Conservation (phyloP, 2,888 invertebrate genomes). For the Brassicogethes aeneus region DNA sequence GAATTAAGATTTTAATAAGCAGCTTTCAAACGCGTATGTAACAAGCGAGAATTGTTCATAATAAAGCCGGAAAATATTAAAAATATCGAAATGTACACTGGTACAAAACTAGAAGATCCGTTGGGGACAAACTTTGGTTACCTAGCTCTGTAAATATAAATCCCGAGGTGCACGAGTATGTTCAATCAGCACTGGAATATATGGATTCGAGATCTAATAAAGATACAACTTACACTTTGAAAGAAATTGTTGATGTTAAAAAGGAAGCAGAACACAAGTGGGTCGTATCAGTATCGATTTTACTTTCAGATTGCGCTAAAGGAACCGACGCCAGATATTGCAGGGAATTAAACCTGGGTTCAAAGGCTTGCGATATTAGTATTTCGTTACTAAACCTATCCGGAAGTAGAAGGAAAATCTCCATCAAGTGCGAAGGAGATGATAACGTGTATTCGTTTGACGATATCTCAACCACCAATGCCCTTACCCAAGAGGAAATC, state of each 20-base stretch:
- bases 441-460: not conserved
- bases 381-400: not conserved
- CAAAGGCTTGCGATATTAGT: not conserved
- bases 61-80: too few species aligned
- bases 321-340: not conserved
- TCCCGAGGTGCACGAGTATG: too few species aligned
- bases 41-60: too few species aligned
- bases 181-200: slow-evolving; percentile 1
- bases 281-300: too few species aligned
- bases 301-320: slow-evolving; percentile 4
- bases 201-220: not conserved
- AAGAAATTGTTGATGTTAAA: slow-evolving; percentile 1
- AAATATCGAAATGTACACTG: slow-evolving; percentile 15
- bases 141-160: too few species aligned
- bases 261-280: too few species aligned
- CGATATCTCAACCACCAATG: too few species aligned
- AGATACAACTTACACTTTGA: not conserved
- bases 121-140: too few species aligned
- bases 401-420: not conserved
- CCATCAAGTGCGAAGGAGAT: not conserved
- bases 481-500: not conserved
- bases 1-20: too few species aligned
- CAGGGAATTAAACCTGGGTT: not conserved
- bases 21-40: too few species aligned
- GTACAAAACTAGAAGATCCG: slow-evolving; percentile 22